Conservation (phyloP, 2,888 invertebrate genomes). For the Ormyrus thymus region DNA sequence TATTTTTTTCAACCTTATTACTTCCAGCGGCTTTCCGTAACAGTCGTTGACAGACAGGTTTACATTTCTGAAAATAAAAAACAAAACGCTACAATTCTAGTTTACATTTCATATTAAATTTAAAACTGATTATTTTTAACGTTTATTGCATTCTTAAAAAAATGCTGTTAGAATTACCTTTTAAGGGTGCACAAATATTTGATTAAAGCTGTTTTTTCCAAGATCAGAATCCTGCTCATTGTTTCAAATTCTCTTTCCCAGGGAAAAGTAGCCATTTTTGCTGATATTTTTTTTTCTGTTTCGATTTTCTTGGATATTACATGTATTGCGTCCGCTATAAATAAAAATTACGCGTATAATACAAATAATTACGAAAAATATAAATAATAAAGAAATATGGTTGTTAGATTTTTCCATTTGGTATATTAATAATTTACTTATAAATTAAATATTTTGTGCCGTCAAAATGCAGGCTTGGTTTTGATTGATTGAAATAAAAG, state of each 20-base stretch:
- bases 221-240: slow-evolving; percentile 60
- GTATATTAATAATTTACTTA: too few relatives aligned
- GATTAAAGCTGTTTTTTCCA: slow-evolving; percentile 58
- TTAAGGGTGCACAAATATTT: slow-evolving; percentile 69
- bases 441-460: too few relatives aligned
- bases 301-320: background rate
- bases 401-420: too few relatives aligned
- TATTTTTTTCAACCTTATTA: slow-evolving; percentile 71
- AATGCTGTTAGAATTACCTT: slow-evolving; percentile 63
- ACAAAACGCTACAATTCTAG: background rate
- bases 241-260: slow-evolving; percentile 69
- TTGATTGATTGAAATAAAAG: too few relatives aligned
- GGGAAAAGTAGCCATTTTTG: slow-evolving; percentile 62
- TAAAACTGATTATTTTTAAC: background rate
- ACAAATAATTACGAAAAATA: too few relatives aligned
- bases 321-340: too few relatives aligned
- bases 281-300: slow-evolving; percentile 50
- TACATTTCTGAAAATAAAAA: slow-evolving; percentile 71
- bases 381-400: too few relatives aligned
- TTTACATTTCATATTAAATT: background rate
- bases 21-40: slow-evolving; percentile 71
- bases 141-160: background rate
- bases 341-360: too few relatives aligned
- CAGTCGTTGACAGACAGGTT: slow-evolving; percentile 70
- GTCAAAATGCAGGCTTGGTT: too few relatives aligned